These are phyloP conservation scores for Zaprionus inermis DNA, from an alignment of 1,140 invertebrate genomes.

Conservation along the genomic window DNA sequence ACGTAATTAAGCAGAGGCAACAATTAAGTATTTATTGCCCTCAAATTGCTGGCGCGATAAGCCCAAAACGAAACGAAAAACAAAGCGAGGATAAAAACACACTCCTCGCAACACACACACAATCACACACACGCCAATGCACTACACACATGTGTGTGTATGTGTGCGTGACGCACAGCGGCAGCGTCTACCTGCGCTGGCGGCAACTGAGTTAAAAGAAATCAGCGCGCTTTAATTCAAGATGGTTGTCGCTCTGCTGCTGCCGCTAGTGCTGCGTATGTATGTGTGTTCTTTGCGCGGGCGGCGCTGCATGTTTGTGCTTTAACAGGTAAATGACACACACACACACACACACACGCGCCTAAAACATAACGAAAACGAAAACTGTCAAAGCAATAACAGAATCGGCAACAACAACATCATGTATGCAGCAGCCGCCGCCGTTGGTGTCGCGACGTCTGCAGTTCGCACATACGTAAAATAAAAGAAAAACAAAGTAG, in stretches of 20 bases:
- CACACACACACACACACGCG: conserved; percentile 2
- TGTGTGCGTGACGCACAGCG: conserved; percentile 16
- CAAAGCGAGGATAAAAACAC: conserved; percentile 25
- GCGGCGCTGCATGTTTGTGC: conserved; percentile 10
- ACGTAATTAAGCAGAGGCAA: conserved; percentile 70
- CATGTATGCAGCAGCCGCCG: not conserved
- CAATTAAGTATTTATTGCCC: conserved; percentile 80
- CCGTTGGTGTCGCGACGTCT: conserved; percentile 35
- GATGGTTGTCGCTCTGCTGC: conserved; percentile 40
- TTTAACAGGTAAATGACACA: conserved; percentile 12
- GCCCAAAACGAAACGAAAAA: conserved; percentile 9
- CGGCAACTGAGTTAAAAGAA: conserved; percentile 44
- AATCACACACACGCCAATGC: conserved; percentile 16
- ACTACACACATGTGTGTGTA: not conserved
- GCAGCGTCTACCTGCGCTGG: conserved; percentile 46
- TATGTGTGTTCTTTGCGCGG: conserved; percentile 28
- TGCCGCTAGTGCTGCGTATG: conserved; percentile 21
- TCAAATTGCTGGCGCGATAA: conserved; percentile 75
- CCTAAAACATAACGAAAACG: conserved; percentile 27
- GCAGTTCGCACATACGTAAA: conserved; percentile 26
- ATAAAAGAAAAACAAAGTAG: conserved; percentile 17
- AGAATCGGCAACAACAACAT: conserved; percentile 18
- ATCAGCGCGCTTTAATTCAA: conserved; percentile 61
- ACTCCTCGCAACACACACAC: conserved; percentile 15
- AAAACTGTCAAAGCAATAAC: conserved; percentile 18